Evolutionary conservation across 2,797 vertebrate genomes (phyloP).

Genomic region (Neopelma chrysocephalum): DNA sequence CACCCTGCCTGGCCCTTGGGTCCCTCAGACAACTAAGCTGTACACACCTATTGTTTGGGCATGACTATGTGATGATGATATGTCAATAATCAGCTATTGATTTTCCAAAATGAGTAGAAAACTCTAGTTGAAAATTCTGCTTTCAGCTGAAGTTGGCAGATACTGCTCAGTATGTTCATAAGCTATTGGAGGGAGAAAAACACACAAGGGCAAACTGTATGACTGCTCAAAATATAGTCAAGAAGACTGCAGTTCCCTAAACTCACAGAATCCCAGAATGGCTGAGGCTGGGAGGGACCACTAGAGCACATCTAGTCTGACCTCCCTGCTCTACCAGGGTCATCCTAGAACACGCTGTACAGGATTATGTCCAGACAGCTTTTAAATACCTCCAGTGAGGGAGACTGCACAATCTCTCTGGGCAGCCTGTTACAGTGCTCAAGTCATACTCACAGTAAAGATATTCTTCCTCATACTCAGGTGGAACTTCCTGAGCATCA

Average conservation of each 20-base stretch:
- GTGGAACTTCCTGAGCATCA: background rate
- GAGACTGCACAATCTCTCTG: background rate
- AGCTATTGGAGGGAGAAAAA: background rate
- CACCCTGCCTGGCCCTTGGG: background rate
- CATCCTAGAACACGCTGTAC: background rate
- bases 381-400: background rate
- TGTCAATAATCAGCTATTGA: background rate
- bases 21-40: background rate
- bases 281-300: accelerated
- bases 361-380: background rate
- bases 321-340: background rate
- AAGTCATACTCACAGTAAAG: background rate
- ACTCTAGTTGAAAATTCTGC: background rate
- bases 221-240: background rate
- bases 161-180: background rate
- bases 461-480: background rate
- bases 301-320: background rate
- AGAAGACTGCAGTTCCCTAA: background rate
- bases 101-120: background rate
- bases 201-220: background rate
- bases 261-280: background rate
- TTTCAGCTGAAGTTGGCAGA: background rate
- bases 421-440: background rate
- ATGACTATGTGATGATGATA: background rate
- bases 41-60: background rate